phyloP scores from a whole-genome alignment of 1,140 invertebrate genomes.

The Stenopsyche tienmushanensis region DNA sequence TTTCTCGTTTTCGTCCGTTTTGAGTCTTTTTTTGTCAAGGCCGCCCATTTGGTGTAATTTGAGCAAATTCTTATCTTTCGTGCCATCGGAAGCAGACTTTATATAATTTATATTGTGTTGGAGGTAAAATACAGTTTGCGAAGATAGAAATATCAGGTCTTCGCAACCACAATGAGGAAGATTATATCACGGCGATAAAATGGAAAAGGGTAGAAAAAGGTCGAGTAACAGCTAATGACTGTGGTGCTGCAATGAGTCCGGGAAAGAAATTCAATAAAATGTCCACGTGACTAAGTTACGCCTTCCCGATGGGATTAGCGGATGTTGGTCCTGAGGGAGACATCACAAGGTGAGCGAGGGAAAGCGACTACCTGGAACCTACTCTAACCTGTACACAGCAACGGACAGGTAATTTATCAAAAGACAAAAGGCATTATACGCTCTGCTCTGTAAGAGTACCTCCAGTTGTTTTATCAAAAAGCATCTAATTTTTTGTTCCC shows the following conservation, averaged over 20 bases:
- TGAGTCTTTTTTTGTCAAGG: no score
- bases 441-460: neutral
- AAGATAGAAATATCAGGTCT: neutral
- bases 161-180: neutral
- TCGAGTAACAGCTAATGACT: slow-evolving; percentile 27
- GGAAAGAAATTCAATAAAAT: slow-evolving; percentile 28
- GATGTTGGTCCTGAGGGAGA: neutral
- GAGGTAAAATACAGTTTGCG: no score
- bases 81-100: no score
- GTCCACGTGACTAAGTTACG: slow-evolving; percentile 22
- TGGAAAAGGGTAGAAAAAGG: slow-evolving; percentile 7
- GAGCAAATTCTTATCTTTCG: no score
- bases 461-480: neutral
- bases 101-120: no score
- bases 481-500: no score
- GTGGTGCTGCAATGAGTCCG: slow-evolving; percentile 19
- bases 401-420: slow-evolving; percentile 16
- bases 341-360: neutral
- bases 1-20: no score
- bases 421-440: slow-evolving; percentile 10
- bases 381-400: neutral
- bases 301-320: slow-evolving; percentile 17
- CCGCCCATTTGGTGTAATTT: no score
- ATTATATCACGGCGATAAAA: slow-evolving; percentile 8
- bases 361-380: neutral